Evolutionary conservation across 2,113 vertebrate genomes (phyloP).

Genomic region (Physeter macrocephalus): DNA sequence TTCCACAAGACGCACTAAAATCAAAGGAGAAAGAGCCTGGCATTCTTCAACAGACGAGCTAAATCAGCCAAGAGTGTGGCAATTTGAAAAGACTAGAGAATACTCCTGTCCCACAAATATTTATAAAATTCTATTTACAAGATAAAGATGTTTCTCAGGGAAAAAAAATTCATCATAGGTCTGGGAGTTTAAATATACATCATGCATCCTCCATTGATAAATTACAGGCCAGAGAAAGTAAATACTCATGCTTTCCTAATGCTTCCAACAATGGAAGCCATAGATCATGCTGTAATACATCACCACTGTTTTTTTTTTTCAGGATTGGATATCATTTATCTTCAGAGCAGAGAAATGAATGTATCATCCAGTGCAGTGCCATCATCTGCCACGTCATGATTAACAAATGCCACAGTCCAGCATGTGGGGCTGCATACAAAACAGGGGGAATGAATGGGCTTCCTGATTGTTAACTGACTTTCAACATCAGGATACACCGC

Average conservation of each 20-base stretch:
- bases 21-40: background rate
- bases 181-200: slow-evolving; percentile 27
- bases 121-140: slow-evolving; percentile 63
- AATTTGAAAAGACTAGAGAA: slow-evolving; percentile 47
- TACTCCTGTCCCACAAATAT: slow-evolving; percentile 36
- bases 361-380: background rate
- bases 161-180: slow-evolving; percentile 14
- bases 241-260: background rate
- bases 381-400: rapidly evolving
- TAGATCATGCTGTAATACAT: background rate
- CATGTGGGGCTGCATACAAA: rapidly evolving
- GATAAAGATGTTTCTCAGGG: slow-evolving; percentile 50
- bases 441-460: rapidly evolving
- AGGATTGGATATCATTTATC: background rate
- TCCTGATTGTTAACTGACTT: background rate
- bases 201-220: background rate
- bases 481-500: no score
- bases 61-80: slow-evolving; percentile 29
- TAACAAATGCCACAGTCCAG: rapidly evolving
- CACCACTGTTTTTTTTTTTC: background rate
- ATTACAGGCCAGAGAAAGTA: background rate
- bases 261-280: background rate
- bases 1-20: rapidly evolving
- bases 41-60: background rate
- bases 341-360: background rate